phyloP scores from a whole-genome alignment of 2,797 vertebrate genomes.

The Sciurus vulgaris region DNA sequence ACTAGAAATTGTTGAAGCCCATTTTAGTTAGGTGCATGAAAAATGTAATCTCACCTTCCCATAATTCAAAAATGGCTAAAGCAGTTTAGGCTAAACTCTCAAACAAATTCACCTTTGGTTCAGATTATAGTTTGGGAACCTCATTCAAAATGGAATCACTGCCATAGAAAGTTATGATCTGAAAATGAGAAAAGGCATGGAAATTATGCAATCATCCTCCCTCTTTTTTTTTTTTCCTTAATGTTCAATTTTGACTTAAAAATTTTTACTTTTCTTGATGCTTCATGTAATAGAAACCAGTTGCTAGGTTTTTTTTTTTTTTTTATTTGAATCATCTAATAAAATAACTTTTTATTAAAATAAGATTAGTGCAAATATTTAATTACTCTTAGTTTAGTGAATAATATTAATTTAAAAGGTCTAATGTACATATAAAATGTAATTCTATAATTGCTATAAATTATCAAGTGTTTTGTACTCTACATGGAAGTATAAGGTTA shows the following conservation, averaged over 20 bases:
- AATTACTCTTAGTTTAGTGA: not conserved
- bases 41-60: slow-evolving; percentile 70
- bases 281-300: not conserved
- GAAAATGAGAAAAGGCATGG: not conserved
- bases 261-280: not conserved
- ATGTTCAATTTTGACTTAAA: not conserved
- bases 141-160: slow-evolving; percentile 17
- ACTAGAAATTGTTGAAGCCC: slow-evolving; percentile 51
- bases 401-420: slow-evolving; percentile 1
- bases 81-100: slow-evolving; percentile 70
- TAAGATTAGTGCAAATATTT: not conserved
- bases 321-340: not conserved
- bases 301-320: not conserved
- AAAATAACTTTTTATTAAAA: not conserved
- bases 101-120: slow-evolving; percentile 67
- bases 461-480: not conserved
- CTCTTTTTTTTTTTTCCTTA: not conserved
- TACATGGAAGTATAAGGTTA: not conserved
- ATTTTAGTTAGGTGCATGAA: slow-evolving; percentile 64
- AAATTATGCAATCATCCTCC: not conserved
- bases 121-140: slow-evolving; percentile 53
- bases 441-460: not conserved
- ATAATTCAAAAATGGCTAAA: slow-evolving; percentile 67
- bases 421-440: not conserved
- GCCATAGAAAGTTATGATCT: not conserved